Evolutionary conservation across 2,797 vertebrate species (phyloP).

Genomic region (Selene dorsalis): DNA sequence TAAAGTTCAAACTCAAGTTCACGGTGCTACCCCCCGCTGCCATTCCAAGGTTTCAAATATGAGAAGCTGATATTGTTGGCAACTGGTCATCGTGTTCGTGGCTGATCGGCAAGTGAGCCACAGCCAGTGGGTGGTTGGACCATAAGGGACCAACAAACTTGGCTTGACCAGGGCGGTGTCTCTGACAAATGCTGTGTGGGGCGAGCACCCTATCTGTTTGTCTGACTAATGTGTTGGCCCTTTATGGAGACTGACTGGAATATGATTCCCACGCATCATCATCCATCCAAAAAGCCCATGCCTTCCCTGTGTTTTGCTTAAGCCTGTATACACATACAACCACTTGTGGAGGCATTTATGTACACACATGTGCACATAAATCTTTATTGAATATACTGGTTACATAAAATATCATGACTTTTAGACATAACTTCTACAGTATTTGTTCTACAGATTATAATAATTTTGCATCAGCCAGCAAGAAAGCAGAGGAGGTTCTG

Average conservation of each 20-base stretch:
- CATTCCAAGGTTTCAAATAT: constrained; percentile 29
- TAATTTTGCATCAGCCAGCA: constrained; percentile 43
- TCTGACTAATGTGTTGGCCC: constrained; percentile 59
- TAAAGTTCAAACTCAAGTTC: constrained; percentile 36
- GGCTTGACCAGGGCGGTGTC: constrained; percentile 57
- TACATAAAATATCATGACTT: constrained; percentile 54
- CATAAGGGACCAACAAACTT: constrained; percentile 57
- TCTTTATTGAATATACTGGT: constrained; percentile 49
- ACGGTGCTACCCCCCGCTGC: constrained; percentile 23
- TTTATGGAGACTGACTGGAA: constrained; percentile 54
- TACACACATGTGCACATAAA: constrained; percentile 60
- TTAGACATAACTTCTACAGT: constrained; percentile 58
- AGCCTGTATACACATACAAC: constrained; percentile 44
- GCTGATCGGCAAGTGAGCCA: constrained; percentile 29
- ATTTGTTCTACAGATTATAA: constrained; percentile 56
- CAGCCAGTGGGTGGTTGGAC: constrained; percentile 53
- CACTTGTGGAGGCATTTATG: constrained; percentile 40
- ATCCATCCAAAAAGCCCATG: constrained; percentile 49
- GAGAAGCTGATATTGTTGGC: constrained; percentile 48
- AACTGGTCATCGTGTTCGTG: constrained; percentile 33
- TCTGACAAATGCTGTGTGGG: constrained; percentile 50
- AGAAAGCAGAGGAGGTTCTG: constrained; percentile 24
- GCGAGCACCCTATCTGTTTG: constrained; percentile 62
- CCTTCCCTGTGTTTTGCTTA: constrained; percentile 14
- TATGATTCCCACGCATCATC: constrained; percentile 50